Evolutionary conservation across 2,797 vertebrate species (phyloP).

Genomic region (Moxostoma hubbsi): DNA sequence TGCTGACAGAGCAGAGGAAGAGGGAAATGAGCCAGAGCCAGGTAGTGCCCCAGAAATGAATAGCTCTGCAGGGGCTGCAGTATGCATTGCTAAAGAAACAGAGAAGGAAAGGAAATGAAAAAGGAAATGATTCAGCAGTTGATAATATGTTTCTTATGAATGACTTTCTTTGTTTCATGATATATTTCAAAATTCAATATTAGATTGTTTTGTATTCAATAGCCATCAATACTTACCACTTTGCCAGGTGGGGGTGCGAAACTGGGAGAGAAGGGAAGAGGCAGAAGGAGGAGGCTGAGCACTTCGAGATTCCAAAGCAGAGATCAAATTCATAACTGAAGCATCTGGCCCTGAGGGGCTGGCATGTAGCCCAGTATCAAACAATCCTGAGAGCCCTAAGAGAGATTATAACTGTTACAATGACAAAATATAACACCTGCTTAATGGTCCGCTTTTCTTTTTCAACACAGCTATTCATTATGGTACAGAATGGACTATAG

Average conservation of each 20-base stretch:
- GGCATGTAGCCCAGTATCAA: slow-evolving; percentile 87
- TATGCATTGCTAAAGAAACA: slow-evolving; percentile 86
- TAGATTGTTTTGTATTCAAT: neutral
- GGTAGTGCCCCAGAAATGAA: slow-evolving; percentile 91
- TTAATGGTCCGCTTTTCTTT: no score
- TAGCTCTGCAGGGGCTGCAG: slow-evolving; percentile 87
- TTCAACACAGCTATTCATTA: no score
- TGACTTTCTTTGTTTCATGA: neutral
- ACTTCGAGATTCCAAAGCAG: slow-evolving; percentile 89
- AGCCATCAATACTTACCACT: slow-evolving; percentile 76
- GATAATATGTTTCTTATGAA: slow-evolving; percentile 10
- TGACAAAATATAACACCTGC: neutral
- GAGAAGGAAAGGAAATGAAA: slow-evolving; percentile 53
- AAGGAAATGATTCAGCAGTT: slow-evolving; percentile 37
- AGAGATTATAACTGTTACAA: slow-evolving; percentile 22
- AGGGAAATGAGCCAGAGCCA: slow-evolving; percentile 86
- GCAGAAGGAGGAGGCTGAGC: slow-evolving; percentile 89
- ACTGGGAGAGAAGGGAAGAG: slow-evolving; percentile 92
- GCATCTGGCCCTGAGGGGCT: slow-evolving; percentile 85
- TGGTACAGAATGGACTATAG: no score
- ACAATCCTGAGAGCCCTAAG: slow-evolving; percentile 87
- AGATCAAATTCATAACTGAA: slow-evolving; percentile 94
- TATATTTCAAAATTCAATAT: slow-evolving; percentile 16
- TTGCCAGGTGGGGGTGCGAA: slow-evolving; percentile 92
- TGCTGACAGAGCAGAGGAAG: slow-evolving; percentile 89